Conservation (phyloP, 2,113 vertebrate species). For the Macquaria australasica region DNA sequence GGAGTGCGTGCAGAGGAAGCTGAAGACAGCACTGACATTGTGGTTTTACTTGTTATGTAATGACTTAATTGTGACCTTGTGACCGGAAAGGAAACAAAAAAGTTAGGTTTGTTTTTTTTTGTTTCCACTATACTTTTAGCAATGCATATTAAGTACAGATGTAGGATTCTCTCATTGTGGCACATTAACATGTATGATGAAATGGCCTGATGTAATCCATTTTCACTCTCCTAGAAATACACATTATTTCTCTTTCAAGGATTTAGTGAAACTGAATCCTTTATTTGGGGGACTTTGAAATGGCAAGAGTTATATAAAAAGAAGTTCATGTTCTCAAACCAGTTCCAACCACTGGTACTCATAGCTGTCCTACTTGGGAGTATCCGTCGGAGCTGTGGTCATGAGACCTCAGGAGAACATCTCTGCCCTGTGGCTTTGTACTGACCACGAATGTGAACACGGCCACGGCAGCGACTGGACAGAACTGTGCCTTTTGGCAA, state of each 20-base stretch:
- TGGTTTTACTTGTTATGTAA: slow-evolving; percentile 58
- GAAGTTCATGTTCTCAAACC: slow-evolving; percentile 69
- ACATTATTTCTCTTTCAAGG: slow-evolving; percentile 65
- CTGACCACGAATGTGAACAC: slow-evolving; percentile 49
- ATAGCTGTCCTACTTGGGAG: slow-evolving; percentile 62
- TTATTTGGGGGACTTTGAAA: slow-evolving; percentile 66
- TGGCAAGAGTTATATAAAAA: slow-evolving; percentile 63
- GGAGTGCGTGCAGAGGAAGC: slow-evolving; percentile 3
- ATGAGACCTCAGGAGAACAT: slow-evolving; percentile 69
- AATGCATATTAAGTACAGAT: slow-evolving; percentile 12
- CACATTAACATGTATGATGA: slow-evolving; percentile 45
- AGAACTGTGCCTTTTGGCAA: slow-evolving; percentile 59
- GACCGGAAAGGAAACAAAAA: slow-evolving; percentile 33
- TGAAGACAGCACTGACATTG: slow-evolving; percentile 46
- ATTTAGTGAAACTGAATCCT: slow-evolving; percentile 59
- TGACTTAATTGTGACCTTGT: slow-evolving; percentile 50
- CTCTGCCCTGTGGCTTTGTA: slow-evolving; percentile 62
- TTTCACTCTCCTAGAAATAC: slow-evolving; percentile 63
- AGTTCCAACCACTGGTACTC: slow-evolving; percentile 62
- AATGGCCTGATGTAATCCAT: slow-evolving; percentile 36
- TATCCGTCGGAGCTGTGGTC: slow-evolving; percentile 68
- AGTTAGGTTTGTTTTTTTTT: neutral
- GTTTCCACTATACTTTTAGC: slow-evolving; percentile 1
- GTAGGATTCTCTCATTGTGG: slow-evolving; percentile 17
- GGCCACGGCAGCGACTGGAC: slow-evolving; percentile 33